Evolutionary conservation across 2,797 vertebrate species (phyloP).

Genomic region (Hypotaenidia okinawae): DNA sequence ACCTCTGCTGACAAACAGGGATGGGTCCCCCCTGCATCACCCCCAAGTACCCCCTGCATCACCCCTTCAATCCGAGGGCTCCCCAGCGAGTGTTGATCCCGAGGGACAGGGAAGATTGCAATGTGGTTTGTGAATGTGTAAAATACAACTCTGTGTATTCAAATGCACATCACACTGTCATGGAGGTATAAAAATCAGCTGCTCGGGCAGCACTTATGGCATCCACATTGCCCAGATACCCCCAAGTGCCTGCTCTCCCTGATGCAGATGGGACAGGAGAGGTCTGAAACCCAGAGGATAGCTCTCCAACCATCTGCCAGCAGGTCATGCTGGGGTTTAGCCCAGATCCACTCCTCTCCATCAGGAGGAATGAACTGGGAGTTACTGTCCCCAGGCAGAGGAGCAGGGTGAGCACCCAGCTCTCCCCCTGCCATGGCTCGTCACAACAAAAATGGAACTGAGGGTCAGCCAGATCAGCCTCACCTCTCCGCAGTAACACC

Average conservation of each 20-base stretch:
- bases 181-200: background rate
- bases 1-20: background rate
- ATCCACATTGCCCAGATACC: background rate
- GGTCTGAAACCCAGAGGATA: background rate
- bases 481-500: background rate
- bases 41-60: background rate
- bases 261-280: accelerated
- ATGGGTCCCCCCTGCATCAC: accelerated
- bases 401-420: background rate
- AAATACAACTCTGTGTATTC: background rate
- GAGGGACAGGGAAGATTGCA: background rate
- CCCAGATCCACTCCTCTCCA: background rate
- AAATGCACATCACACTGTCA: accelerated
- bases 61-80: background rate
- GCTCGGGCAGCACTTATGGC: background rate
- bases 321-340: accelerated
- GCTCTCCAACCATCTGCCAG: background rate
- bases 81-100: background rate
- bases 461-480: background rate
- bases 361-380: accelerated
- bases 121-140: background rate
- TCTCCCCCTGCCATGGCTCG: background rate
- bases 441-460: background rate
- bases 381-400: background rate
- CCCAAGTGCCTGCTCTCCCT: background rate